These are phyloP conservation scores for Oscheius myriophilus DNA, from an alignment of 2,888 invertebrate genomes.

Conservation along the genomic window DNA sequence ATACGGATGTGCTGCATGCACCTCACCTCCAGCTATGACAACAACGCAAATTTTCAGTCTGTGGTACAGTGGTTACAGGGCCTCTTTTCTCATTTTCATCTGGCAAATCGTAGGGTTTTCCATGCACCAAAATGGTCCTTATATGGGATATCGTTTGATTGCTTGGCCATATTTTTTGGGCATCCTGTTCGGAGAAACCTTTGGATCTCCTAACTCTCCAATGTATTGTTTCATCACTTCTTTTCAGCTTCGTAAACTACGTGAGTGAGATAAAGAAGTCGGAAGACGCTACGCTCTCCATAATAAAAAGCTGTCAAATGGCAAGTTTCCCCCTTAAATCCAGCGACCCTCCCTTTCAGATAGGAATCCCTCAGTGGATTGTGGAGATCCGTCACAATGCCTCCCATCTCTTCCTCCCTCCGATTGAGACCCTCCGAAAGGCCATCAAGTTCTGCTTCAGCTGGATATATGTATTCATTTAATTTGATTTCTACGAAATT, in stretches of 20 bases:
- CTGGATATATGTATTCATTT: conserved; percentile 77
- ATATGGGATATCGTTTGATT: too few species aligned
- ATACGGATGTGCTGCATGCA: too few species aligned
- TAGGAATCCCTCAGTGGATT: conserved; percentile 83
- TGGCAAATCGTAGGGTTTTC: too few species aligned
- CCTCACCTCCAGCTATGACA: too few species aligned
- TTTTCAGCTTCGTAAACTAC: conserved; percentile 71
- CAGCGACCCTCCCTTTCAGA: conserved; percentile 70
- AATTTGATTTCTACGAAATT: background rate
- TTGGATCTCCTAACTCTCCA: too few species aligned
- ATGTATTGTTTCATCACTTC: too few species aligned
- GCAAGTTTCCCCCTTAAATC: background rate
- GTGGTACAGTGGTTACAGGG: too few species aligned
- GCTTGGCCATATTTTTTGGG: too few species aligned
- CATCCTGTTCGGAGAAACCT: too few species aligned
- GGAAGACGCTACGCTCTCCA: background rate
- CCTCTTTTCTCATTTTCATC: too few species aligned
- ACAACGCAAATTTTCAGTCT: too few species aligned
- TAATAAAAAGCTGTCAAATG: background rate
- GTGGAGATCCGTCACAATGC: conserved; percentile 83
- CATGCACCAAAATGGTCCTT: too few species aligned
- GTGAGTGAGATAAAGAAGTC: conserved; percentile 66
- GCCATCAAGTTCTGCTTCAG: conserved; percentile 78
- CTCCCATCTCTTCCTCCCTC: conserved; percentile 81
- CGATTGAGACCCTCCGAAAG: conserved; percentile 77